Conservation (phyloP, 2,888 invertebrate species). For the Diarsia rubi region DNA sequence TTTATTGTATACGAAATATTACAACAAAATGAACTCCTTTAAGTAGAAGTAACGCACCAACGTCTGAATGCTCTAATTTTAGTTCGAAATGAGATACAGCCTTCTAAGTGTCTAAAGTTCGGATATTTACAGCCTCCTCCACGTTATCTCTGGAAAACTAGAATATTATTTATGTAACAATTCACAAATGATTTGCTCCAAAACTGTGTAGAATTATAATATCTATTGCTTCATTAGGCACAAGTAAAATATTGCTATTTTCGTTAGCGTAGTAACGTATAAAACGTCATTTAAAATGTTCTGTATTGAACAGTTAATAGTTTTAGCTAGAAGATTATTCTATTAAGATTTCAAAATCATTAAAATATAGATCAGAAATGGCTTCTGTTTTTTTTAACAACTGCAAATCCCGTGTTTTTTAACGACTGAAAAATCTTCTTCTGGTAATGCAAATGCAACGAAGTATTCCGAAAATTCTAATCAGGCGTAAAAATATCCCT, state of each 20-base stretch:
- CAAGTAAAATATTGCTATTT: constrained; percentile 17
- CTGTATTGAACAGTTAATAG: not conserved
- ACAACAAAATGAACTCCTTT: constrained; percentile 3
- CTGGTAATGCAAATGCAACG: not conserved
- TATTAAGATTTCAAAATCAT: not conserved
- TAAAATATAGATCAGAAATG: not conserved
- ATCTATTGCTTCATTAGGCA: constrained; percentile 19
- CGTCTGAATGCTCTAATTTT: constrained; percentile 1
- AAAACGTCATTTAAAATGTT: constrained; percentile 8
- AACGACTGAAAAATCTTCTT: not conserved
- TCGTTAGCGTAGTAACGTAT: not conserved
- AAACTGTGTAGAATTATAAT: constrained; percentile 19
- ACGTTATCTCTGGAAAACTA: constrained; percentile 26
- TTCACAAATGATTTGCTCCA: constrained; percentile 29
- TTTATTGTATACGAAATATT: too few species aligned
- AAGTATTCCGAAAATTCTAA: not conserved
- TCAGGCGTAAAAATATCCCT: not conserved
- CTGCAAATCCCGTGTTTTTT: not conserved
- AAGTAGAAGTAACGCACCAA: not conserved
- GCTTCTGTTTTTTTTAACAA: not conserved
- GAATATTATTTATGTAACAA: constrained; percentile 43
- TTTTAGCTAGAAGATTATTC: not conserved
- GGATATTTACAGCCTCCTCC: constrained; percentile 40
- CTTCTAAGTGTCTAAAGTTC: constrained; percentile 36
- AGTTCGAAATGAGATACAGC: constrained; percentile 24